Conservation (phyloP, 2,113 vertebrate genomes). For the Peucedramus taeniatus region DNA sequence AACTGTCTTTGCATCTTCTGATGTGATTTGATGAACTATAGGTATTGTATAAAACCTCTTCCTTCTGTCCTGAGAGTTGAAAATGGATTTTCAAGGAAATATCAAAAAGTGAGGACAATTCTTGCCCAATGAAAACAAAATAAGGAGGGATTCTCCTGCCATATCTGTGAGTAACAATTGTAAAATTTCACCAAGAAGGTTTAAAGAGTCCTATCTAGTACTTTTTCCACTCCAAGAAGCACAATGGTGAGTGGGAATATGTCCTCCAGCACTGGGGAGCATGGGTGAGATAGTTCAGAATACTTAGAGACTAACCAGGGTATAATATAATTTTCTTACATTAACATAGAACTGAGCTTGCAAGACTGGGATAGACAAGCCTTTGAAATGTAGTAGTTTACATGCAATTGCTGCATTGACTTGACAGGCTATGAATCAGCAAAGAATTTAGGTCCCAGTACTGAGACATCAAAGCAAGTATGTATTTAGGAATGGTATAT, state of each 20-base stretch:
- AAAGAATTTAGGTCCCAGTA: conserved; percentile 1
- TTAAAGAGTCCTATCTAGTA: background rate
- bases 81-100: background rate
- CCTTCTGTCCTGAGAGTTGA: background rate
- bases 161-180: background rate
- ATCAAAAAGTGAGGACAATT: background rate
- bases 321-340: background rate
- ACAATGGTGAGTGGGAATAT: rapidly evolving
- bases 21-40: background rate
- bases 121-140: background rate
- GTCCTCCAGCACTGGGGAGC: background rate
- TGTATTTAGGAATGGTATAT: background rate
- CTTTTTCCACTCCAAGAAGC: background rate
- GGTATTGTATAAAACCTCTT: background rate
- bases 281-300: background rate
- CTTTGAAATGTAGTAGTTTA: conserved; percentile 22
- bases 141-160: background rate
- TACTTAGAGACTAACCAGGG: background rate
- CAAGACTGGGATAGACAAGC: background rate
- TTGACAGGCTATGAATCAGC: conserved; percentile 32
- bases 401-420: background rate
- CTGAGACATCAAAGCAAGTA: background rate
- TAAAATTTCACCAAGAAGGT: background rate
- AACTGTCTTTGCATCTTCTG: background rate
- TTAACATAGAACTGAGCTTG: background rate